phyloP scores from a whole-genome alignment of 2,113 vertebrate genomes.

The Gallinago jamesoni region DNA sequence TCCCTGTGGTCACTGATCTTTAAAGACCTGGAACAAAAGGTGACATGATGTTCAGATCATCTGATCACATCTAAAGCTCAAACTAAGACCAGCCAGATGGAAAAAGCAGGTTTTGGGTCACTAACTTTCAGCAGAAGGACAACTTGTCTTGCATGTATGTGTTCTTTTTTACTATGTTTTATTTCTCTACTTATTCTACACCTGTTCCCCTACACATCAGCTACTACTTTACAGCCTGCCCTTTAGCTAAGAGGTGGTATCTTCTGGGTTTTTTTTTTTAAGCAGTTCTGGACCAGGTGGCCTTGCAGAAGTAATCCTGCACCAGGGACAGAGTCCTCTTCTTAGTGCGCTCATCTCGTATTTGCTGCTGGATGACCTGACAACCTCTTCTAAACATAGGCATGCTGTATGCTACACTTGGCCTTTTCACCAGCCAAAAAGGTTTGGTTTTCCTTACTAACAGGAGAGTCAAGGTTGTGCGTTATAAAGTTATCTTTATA shows the following conservation, averaged over 20 bases:
- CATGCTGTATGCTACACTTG: rapidly evolving
- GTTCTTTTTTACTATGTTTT: background rate
- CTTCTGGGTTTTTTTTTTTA: background rate
- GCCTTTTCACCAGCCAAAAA: background rate
- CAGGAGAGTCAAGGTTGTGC: background rate
- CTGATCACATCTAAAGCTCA: background rate
- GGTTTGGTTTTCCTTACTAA: background rate
- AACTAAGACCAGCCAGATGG: background rate
- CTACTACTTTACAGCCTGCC: background rate
- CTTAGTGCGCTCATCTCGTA: background rate
- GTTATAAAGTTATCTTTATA: background rate
- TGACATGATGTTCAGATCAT: background rate
- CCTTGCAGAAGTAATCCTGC: background rate
- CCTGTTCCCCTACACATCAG: background rate
- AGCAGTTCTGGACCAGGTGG: background rate
- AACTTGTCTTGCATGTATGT: background rate
- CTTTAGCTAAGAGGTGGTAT: background rate
- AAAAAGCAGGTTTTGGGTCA: background rate
- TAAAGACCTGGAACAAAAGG: background rate
- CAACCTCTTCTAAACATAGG: background rate
- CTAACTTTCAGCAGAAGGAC: background rate
- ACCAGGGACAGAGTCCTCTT: background rate
- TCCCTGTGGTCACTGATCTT: background rate
- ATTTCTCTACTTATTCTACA: background rate
- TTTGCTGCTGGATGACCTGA: conserved; percentile 1